Evolutionary conservation across 2,113 vertebrate species (phyloP), one percentile per base, ranked within the genome.

Genomic region (Megaleporinus macrocephalus): DNA sequence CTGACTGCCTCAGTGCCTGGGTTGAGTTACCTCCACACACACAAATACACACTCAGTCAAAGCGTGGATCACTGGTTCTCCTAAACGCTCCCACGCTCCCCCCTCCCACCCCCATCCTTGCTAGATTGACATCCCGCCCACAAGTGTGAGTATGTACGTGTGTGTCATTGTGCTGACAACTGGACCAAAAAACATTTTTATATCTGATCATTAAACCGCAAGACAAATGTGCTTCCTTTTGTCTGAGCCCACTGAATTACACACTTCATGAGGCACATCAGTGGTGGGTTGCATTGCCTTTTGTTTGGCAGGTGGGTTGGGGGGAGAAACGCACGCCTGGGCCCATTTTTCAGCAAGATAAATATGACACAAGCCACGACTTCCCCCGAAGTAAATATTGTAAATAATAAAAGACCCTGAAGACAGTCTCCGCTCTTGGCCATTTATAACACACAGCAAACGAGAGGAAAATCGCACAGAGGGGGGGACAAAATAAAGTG

Each of bases 331-430:
- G 24, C 91, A 87, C 92, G 93, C 92, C 91, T 0, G 11, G 91
- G 86, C 87, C 91, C 93, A 94, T 95, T 96, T 95, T 94, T 95
- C 93, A 95, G 91, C 89, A 94, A 95, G 95, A 95, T 95, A 95
- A 95, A 95, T 95, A 95, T 89, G 92, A 94, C 90, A 91, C 30
- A 82, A 1, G 85, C 93, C 92, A 92, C 92, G 91, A 80, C 68
- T 80, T 76, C 87, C 93, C 90, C 53, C 76, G 92, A 95, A 95
- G 93, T 95, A 95, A 95, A 95, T 95, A 95, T 90, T 95, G 94
- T 95, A 95, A 95, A 95, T 95, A 95, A 96, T 95, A 93, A 94
- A 95, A 93, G 91, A 91, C 88, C 89, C 91, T 91, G 92, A 95
- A 92, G 90, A 94, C 95, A 94, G 78, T 92, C 92, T 94, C 93